phyloP scores from a whole-genome alignment of 2,113 vertebrate species.

The Psophia crepitans region DNA sequence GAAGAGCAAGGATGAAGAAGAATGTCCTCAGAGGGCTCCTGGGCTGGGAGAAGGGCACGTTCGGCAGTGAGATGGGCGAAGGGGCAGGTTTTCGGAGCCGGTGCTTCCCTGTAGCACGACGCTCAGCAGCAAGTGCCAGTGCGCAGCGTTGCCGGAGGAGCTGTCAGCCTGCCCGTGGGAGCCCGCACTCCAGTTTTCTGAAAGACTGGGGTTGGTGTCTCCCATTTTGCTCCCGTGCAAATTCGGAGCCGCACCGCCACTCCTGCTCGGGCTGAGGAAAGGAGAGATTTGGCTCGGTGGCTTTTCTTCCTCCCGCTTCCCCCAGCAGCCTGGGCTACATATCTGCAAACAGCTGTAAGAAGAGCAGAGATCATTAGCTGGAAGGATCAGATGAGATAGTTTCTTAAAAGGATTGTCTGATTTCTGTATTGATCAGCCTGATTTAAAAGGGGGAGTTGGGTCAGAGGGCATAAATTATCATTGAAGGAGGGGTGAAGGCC shows the following conservation, averaged over 20 bases:
- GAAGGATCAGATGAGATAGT: conserved; percentile 51
- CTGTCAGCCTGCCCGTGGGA: background rate
- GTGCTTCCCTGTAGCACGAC: background rate
- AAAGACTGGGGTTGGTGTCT: background rate
- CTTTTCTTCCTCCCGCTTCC: background rate
- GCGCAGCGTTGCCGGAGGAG: background rate
- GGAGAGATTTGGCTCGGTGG: background rate
- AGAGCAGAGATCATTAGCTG: conserved; percentile 55
- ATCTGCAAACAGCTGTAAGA: conserved; percentile 1
- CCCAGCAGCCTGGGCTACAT: background rate
- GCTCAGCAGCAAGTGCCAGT: background rate
- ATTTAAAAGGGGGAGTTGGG: conserved; percentile 68
- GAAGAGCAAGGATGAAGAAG: background rate
- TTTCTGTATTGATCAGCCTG: conserved; percentile 72
- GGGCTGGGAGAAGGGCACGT: background rate
- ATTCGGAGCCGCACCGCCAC: rapidly evolving
- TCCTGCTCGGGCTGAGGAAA: background rate
- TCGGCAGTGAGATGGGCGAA: background rate
- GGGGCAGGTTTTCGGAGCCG: background rate
- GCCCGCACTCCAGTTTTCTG: background rate
- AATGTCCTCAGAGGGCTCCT: background rate
- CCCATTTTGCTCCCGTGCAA: background rate
- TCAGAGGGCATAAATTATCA: conserved; percentile 70
- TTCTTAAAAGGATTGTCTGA: conserved; percentile 77
- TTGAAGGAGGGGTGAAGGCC: conserved; percentile 53